These are phyloP conservation scores for Biston betularia DNA, from an alignment of 2,888 invertebrate species.

Conservation along the genomic window DNA sequence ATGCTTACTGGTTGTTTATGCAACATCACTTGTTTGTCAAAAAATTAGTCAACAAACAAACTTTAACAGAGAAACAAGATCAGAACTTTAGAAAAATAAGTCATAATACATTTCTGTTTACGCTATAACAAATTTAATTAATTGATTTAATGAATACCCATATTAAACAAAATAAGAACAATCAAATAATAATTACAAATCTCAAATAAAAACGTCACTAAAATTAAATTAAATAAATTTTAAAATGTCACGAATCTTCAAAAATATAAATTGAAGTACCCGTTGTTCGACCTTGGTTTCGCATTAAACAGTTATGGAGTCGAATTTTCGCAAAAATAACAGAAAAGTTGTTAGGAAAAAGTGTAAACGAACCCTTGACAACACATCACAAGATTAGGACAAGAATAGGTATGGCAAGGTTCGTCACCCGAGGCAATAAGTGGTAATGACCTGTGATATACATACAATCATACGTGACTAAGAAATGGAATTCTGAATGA, in stretches of 20 bases:
- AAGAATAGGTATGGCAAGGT: constrained; percentile 28
- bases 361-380: constrained; percentile 9
- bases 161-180: no score
- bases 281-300: neutral
- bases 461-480: constrained; percentile 30
- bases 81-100: no score
- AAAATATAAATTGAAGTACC: neutral
- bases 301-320: neutral
- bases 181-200: no score
- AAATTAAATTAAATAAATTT: no score
- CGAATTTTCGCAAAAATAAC: constrained; percentile 5
- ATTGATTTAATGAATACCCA: no score
- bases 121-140: no score
- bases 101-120: no score
- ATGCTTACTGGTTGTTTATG: no score
- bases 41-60: no score
- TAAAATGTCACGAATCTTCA: no score
- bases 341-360: neutral
- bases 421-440: constrained; percentile 35
- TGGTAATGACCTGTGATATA: constrained; percentile 52
- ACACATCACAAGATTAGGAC: constrained; percentile 22
- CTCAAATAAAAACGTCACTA: neutral
- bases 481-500: constrained; percentile 58
- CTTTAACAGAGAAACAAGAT: no score
- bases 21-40: no score